Evolutionary conservation across 1,140 invertebrate genomes (phyloP).

Genomic region (Calliphora vicina): DNA sequence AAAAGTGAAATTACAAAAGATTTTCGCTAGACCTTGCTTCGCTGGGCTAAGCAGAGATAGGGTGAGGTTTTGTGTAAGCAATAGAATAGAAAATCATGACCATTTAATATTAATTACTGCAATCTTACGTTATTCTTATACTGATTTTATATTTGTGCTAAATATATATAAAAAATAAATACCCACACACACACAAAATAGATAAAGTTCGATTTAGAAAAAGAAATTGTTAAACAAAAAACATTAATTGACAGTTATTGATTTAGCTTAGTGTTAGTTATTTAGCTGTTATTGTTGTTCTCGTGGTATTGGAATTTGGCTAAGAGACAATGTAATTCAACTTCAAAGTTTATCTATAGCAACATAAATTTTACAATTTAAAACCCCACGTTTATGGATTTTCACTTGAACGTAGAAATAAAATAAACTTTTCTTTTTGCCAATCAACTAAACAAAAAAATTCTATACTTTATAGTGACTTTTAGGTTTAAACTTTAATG

Average conservation of each 20-base stretch:
- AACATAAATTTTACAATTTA: constrained; percentile 24
- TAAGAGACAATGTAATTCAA: constrained; percentile 25
- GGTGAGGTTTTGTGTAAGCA: background rate
- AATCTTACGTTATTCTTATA: constrained; percentile 1
- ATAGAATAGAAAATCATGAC: background rate
- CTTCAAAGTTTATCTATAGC: constrained; percentile 16
- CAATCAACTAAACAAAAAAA: no score
- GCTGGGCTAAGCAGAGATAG: no score
- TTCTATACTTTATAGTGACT: no score
- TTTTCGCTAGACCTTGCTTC: background rate
- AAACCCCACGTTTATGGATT: background rate
- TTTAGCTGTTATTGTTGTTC: background rate
- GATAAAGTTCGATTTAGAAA: no score
- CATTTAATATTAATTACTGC: constrained; percentile 24
- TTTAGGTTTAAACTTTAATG: no score
- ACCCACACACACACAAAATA: background rate
- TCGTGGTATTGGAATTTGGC: background rate
- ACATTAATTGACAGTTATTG: constrained; percentile 17
- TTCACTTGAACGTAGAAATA: background rate
- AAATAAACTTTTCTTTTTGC: background rate
- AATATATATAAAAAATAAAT: background rate
- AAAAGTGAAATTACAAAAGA: background rate
- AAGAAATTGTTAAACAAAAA: background rate
- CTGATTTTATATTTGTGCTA: background rate
- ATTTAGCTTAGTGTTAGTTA: background rate